phyloP scores from a whole-genome alignment of 2,888 invertebrate species.

The Ochropacha duplaris region DNA sequence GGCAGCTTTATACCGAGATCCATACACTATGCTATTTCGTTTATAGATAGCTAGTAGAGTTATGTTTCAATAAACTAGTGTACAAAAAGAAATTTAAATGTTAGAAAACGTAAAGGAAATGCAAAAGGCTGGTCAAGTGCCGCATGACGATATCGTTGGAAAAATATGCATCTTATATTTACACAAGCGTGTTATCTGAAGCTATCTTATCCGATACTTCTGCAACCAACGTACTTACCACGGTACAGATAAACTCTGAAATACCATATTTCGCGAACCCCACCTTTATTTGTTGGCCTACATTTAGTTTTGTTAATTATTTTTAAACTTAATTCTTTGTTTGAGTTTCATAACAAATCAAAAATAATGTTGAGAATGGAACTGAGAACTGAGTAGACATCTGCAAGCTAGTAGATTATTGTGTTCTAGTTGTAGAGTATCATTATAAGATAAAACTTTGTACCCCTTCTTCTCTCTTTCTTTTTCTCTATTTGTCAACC shows the following conservation, averaged over 20 bases:
- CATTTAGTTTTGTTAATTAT: conserved; percentile 60
- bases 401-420: no score
- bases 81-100: no score
- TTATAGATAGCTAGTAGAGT: no score
- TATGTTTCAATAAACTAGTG: no score
- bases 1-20: no score
- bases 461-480: no score
- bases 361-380: no score
- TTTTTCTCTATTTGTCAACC: no score
- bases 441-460: no score
- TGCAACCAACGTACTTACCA: conserved; percentile 70
- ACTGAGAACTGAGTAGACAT: no score
- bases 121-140: conserved; percentile 44
- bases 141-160: conserved; percentile 51
- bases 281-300: conserved; percentile 78
- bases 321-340: conserved; percentile 35
- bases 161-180: conserved; percentile 77
- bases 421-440: no score
- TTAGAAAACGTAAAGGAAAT: conserved; percentile 34
- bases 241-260: conserved; percentile 63
- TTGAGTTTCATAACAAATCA: not conserved
- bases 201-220: conserved; percentile 77
- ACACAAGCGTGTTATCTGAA: conserved; percentile 70
- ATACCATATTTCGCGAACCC: conserved; percentile 69
- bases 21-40: no score